Evolutionary conservation across 2,797 vertebrate species (phyloP).

Genomic region (Helarctos malayanus): DNA sequence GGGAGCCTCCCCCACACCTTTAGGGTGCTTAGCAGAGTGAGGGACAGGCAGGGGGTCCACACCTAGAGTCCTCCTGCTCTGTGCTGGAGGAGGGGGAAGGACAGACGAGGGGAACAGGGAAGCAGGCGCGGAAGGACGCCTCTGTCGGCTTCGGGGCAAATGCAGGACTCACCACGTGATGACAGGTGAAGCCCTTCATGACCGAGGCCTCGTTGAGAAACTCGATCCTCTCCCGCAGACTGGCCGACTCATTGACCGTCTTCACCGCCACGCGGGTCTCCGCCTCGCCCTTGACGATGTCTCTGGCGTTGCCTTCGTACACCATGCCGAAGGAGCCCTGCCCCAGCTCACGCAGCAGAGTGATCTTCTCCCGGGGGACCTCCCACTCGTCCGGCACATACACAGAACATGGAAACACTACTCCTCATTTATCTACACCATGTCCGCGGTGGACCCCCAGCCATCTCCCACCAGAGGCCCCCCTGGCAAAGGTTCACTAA

Average conservation of each 20-base stretch:
- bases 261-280: conserved; percentile 97
- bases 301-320: conserved; percentile 97
- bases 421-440: conserved; percentile 56
- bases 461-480: not conserved
- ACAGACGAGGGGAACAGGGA: too few species aligned
- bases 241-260: conserved; percentile 97
- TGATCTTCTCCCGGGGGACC: conserved; percentile 96
- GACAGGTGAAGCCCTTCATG: conserved; percentile 99
- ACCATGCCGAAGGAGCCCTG: conserved; percentile 99
- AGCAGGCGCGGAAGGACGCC: rapidly evolving
- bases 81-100: not conserved
- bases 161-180: conserved; percentile 94
- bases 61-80: not conserved
- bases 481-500: not conserved
- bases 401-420: conserved; percentile 88
- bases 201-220: conserved; percentile 99
- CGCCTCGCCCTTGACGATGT: conserved; percentile 96
- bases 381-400: conserved; percentile 99
- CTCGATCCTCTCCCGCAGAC: conserved; percentile 97
- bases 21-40: rapidly evolving
- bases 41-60: not conserved
- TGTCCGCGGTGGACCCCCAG: rapidly evolving
- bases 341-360: conserved; percentile 95
- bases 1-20: too few species aligned
- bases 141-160: rapidly evolving